Percentiles rank a stretch among this genome's conserved stretches.
Evolutionary conservation across 2,113 vertebrate genomes (phyloP).

Genomic region (Serinus canaria): DNA sequence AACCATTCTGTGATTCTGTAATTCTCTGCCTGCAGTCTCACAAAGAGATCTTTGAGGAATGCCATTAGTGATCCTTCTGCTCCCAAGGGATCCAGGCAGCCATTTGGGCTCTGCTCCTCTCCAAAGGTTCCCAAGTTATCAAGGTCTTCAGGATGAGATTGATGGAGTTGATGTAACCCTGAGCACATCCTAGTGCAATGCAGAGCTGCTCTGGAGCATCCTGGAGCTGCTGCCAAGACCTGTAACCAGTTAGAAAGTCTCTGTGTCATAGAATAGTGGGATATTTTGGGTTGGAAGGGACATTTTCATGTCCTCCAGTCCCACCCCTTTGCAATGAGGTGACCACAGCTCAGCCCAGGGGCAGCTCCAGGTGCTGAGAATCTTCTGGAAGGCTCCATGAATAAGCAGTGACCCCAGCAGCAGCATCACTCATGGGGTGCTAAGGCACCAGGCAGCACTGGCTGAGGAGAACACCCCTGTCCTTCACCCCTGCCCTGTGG

Average conservation of each 20-base stretch:
- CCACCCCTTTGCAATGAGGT: not conserved
- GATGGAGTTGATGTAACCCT: not conserved
- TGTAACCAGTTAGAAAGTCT: not conserved
- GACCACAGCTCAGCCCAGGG: not conserved
- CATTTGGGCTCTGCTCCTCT: not conserved
- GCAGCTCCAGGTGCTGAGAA: not conserved
- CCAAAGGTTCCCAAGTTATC: not conserved
- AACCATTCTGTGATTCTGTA: not conserved
- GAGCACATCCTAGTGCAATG: fast-evolving
- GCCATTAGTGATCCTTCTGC: not conserved
- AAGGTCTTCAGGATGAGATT: not conserved
- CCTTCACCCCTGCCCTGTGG: not conserved
- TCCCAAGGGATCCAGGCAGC: not conserved
- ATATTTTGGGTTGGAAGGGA: not conserved
- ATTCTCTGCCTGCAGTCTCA: not conserved
- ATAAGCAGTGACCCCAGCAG: not conserved
- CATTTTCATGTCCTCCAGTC: not conserved
- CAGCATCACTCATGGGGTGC: not conserved
- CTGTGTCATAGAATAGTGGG: not conserved
- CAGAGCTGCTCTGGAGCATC: not conserved
- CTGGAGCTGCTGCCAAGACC: not conserved
- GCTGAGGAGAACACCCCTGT: not conserved
- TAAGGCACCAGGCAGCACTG: not conserved
- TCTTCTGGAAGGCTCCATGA: not conserved
- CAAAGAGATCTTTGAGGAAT: not conserved